A percentile compares a stretch with the other conserved stretches of the same genome.
phyloP scores from a whole-genome alignment of 2,113 vertebrate species.

The Dascyllus trimaculatus region DNA sequence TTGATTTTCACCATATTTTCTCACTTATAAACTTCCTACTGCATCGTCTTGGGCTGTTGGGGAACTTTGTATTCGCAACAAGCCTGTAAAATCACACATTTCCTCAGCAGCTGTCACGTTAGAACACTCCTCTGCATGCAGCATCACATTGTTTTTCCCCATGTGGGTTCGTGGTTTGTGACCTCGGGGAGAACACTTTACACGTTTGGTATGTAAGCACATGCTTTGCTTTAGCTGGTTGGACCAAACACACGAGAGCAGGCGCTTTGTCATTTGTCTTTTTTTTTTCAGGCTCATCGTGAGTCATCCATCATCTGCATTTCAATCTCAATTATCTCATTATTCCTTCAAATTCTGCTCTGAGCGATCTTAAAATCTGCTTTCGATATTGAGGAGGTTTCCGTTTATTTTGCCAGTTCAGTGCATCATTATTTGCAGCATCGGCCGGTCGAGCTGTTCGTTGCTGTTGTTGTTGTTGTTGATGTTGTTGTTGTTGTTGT shows the following conservation, averaged over 20 bases:
- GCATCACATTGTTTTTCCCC: neutral
- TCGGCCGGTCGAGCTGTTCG: neutral
- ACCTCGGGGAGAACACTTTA: slow-evolving; percentile 18
- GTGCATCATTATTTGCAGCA: neutral
- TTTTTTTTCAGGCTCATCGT: neutral
- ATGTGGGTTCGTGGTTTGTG: neutral
- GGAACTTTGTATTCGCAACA: neutral
- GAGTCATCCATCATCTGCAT: neutral
- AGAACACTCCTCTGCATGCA: neutral
- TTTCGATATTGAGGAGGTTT: too few relatives aligned
- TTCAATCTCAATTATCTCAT: neutral
- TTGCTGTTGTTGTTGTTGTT: slow-evolving; percentile 17
- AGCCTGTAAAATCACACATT: slow-evolving; percentile 7
- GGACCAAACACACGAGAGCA: neutral
- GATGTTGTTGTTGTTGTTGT: slow-evolving; percentile 18
- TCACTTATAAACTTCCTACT: too few relatives aligned
- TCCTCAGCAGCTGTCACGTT: neutral
- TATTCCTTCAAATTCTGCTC: neutral
- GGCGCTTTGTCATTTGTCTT: slow-evolving; percentile 12
- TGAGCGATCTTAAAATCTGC: too few relatives aligned
- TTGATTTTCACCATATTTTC: too few relatives aligned
- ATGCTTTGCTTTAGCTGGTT: slow-evolving; percentile 3
- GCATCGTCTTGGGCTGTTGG: too few relatives aligned
- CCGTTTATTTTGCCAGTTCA: too few relatives aligned
- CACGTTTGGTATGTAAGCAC: slow-evolving; percentile 3